Base-by-base conservation (phyloP, 2,797 vertebrate genomes). In the Leptodactylus fallax region DNA sequence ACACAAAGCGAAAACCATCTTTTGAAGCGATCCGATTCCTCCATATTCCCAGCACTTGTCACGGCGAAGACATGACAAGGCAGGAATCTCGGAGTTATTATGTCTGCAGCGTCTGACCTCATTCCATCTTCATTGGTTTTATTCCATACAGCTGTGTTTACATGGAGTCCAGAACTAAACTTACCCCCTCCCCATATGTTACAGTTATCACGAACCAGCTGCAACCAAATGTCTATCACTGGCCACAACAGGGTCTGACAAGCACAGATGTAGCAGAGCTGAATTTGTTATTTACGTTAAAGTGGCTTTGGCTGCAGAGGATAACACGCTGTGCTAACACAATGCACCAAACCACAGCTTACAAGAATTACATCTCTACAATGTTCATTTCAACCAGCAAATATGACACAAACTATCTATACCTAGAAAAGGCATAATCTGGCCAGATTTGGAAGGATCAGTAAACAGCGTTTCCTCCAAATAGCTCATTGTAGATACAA, bases 141-240 rank as follows among this genome's bases (percentile, higher is more conserved):
- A 45, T 49, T 16, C 45, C 55, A 56, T 84, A 72, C 82, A 84
- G 82, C 82, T 84, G 82, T 84, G 82, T 76, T 74, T 60, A 84
- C 69, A 49, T 27, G 47, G 55, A n/a, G 82, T 21, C 25, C 67
- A 21, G 11, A 60, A 84, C 51, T n/a, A 27, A 45, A 19, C 47
- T 67, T 16, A 58, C 21, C 23, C 19, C 61, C 49, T 47, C 19
- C 49, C 9, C 6, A 27, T 45, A 69, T 69, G 16, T 8, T 23
- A 53, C n/a, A 21, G 21, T 47, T 45, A 5, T 36, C 79, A 7
- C 4, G 60, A 17, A 53, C 79, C 67, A 83, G 51, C 67, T 67
- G 63, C 63, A 53, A 10, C 58, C 58, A 23, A 63, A 60, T 25
- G 79, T n/a, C 36, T 23, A n/a, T 49, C 71, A 74, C 12, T 49